These are phyloP conservation scores for Planiliza haematocheilus DNA, from an alignment of 2,113 vertebrate genomes.

Conservation along the genomic window DNA sequence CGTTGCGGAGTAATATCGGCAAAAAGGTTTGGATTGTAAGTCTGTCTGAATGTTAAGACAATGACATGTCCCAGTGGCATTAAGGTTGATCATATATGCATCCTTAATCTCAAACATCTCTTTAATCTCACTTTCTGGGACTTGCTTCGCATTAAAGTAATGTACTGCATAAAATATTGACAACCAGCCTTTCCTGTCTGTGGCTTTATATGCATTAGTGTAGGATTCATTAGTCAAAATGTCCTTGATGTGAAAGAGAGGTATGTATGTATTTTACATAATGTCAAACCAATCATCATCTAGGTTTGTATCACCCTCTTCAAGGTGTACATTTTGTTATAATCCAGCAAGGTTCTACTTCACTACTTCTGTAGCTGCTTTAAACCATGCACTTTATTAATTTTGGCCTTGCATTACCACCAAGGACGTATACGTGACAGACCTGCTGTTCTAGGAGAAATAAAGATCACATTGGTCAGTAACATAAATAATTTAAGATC, in stretches of 20 bases:
- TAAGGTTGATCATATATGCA: constrained; percentile 71
- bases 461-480: constrained; percentile 56
- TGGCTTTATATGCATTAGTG: constrained; percentile 62
- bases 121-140: constrained; percentile 67
- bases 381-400: constrained; percentile 54
- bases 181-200: constrained; percentile 52
- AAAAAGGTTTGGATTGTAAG: constrained; percentile 68
- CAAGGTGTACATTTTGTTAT: constrained; percentile 44
- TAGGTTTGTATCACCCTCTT: constrained; percentile 30
- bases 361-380: constrained; percentile 40
- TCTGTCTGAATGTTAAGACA: constrained; percentile 72
- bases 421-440: constrained; percentile 55
- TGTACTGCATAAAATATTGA: constrained; percentile 74
- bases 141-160: constrained; percentile 67
- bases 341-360: constrained; percentile 41
- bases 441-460: constrained; percentile 50
- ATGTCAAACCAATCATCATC: constrained; percentile 58
- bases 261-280: constrained; percentile 48
- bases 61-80: constrained; percentile 68
- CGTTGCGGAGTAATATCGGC: constrained; percentile 65
- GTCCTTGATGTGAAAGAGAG: constrained; percentile 65
- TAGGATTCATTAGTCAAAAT: constrained; percentile 74
- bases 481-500: constrained; percentile 61
- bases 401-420: constrained; percentile 56
- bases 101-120: constrained; percentile 71